Evolutionary conservation across 1,140 invertebrate species (phyloP), one percentile per base, ranked within the genome.

Genomic region (Zelostemma sp.): DNA sequence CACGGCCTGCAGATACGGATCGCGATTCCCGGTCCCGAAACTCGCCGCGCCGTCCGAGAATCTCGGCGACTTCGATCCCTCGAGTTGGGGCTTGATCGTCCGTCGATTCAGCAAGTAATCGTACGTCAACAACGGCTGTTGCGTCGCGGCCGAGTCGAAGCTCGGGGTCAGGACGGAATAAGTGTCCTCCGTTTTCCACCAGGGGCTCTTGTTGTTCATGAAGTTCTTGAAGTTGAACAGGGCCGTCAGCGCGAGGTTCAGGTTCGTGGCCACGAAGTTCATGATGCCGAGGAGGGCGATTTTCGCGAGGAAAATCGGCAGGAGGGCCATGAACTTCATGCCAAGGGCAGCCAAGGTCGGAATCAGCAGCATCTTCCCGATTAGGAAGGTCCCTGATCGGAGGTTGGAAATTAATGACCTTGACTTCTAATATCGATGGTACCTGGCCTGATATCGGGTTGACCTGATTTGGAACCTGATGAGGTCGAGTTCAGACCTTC

Each of bases 301-400:
- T 62, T 82, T 77, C 0, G 72, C 64, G 11, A 84, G 45, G 5
- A 81, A 68, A 1, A 83, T 35, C 1, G 81, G 82, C 21, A 84
- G 65, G 0, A 81, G 38, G 5, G 74, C 72, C 15, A 76, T 18
- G 6, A 83, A 73, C 64, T 83, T 83, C 5, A 84, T 55, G 1
- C 80, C 73, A 1, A 82, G 21, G 6, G 80, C 78, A 8, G 81
- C 72, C 4, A 84, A 51, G 8, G 80, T 48, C 50, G 82, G 79
- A 9, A 82, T 69, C 40, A 84, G 14, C 60, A 80, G 48, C 16
- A 74, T 54, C 43, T 79, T 77, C 16, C 71, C 69, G 14, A 74
- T n/a, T 43, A 74, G 31, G 40, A 78, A 68, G 0, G 73, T 80
- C 12, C 74, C 76, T 78, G 55, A 46, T 55, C 11, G 19, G n/a